Base-by-base conservation (phyloP, 2,113 vertebrate genomes). In the Synchiropus splendidus region DNA sequence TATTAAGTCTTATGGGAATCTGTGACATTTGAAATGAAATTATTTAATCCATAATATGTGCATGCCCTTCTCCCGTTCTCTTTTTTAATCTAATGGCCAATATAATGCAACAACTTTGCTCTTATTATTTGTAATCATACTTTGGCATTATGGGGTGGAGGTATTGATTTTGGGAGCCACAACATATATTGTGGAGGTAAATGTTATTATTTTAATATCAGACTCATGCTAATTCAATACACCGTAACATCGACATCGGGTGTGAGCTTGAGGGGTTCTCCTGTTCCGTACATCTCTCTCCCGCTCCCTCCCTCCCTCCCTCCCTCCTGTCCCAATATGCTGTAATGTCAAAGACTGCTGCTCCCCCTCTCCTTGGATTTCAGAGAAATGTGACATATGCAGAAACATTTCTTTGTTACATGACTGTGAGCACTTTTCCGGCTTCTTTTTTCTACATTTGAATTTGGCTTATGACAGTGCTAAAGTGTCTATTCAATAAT, bases 181-280 rank as follows among this genome's bases (percentile, higher is more conserved):
- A 75, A 74, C 79, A 75, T 81, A 84, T 84, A 82, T 80, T 75
- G 74, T 67, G 36, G 67, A 71, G 80, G 78, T 81, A 82, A 82
- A 85, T 84, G 80, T 83, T 85, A 82, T 86, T 83, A 84, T 86
- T 85, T 82, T 83, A 85, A 86, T 85, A 83, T 80, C 71, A 61
- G 65, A 70, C 52, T 68, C 67, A 71, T 77, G 76, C 78, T 85
- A 83, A 86, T 85, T 86, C 78, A 80, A 86, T 85, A 78, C 66
- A 73, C 68, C 64, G 58, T 63, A 79, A 78, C 68, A 67, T 82
- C 69, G 53, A 71, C 74, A 67, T 72, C 74, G 66, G 48, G 57
- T 53, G 48, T 61, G 53, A 49, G 72, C 81, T 71, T 51, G 58
- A 70, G 80, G 78, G 78, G 54, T 63, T 62, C 61, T 49, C 51